phyloP scores from a whole-genome alignment of 2,797 vertebrate genomes.

The Coluber constrictor region DNA sequence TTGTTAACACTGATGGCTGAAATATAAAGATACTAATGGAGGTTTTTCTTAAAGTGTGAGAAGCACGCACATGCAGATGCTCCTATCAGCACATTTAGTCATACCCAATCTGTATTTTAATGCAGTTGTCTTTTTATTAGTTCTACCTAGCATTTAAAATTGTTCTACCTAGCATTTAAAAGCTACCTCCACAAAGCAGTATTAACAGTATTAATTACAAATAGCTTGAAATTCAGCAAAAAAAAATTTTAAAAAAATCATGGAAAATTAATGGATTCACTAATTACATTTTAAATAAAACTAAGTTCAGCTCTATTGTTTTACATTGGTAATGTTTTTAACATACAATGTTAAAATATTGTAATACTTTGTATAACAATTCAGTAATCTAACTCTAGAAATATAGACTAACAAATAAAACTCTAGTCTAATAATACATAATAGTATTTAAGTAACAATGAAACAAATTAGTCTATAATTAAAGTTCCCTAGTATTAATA shows the following conservation, averaged over 20 bases:
- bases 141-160: slow-evolving; percentile 39
- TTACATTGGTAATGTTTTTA: slow-evolving; percentile 42
- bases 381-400: slow-evolving; percentile 60
- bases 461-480: slow-evolving; percentile 52
- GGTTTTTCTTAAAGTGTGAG: neutral
- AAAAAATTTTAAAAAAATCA: slow-evolving; percentile 3
- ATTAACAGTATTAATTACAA: slow-evolving; percentile 15
- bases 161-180: slow-evolving; percentile 43
- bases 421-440: slow-evolving; percentile 47
- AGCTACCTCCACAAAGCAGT: slow-evolving; percentile 33
- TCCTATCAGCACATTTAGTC: neutral
- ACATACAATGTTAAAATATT: slow-evolving; percentile 48
- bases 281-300: slow-evolving; percentile 66
- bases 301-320: slow-evolving; percentile 60
- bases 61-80: neutral
- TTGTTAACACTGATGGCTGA: slow-evolving; percentile 12
- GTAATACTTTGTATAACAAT: slow-evolving; percentile 51
- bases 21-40: neutral
- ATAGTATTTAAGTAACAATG: slow-evolving; percentile 52
- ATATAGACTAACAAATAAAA: slow-evolving; percentile 61
- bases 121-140: slow-evolving; percentile 45
- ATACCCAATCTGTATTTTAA: slow-evolving; percentile 10
- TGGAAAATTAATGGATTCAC: slow-evolving; percentile 24
- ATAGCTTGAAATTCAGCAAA: slow-evolving; percentile 54
- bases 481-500: slow-evolving; percentile 50